These are phyloP conservation scores for Drosophila pullipes DNA, from an alignment of 2,888 invertebrate species.

Conservation along the genomic window DNA sequence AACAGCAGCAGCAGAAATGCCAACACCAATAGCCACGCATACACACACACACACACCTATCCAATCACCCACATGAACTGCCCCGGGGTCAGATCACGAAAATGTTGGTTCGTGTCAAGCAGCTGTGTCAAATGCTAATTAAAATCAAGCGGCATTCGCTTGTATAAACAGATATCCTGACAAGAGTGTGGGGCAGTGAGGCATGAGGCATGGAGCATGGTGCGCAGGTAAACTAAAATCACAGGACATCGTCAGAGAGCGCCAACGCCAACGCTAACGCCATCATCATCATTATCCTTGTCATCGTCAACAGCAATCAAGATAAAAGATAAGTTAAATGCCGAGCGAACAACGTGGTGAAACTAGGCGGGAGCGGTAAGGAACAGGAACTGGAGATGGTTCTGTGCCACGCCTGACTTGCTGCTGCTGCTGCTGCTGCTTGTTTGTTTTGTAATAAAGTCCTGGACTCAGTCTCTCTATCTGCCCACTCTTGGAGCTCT, in stretches of 20 bases:
- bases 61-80: slow-evolving; percentile 3
- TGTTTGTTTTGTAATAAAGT: slow-evolving; percentile 81
- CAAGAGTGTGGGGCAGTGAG: not conserved
- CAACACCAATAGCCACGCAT: not conserved
- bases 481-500: slow-evolving; percentile 15
- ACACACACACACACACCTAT: not conserved
- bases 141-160: slow-evolving; percentile 80
- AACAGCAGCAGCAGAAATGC: not conserved
- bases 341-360: slow-evolving; percentile 44
- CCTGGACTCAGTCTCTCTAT: slow-evolving; percentile 37
- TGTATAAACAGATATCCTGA: slow-evolving; percentile 65
- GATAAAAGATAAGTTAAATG: slow-evolving; percentile 81
- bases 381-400: slow-evolving; percentile 1
- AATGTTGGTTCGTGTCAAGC: slow-evolving; percentile 69
- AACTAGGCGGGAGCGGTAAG: slow-evolving; percentile 2
- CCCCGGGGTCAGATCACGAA: slow-evolving; percentile 23
- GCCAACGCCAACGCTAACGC: slow-evolving; percentile 33
- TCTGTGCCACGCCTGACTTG: slow-evolving; percentile 24
- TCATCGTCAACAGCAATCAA: slow-evolving; percentile 81
- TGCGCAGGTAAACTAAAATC: slow-evolving; percentile 59
- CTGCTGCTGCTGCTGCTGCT: slow-evolving; percentile 33
- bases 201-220: not conserved
- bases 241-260: slow-evolving; percentile 36
- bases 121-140: slow-evolving; percentile 82
- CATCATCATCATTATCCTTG: slow-evolving; percentile 81